Percentiles rank a stretch among this genome's conserved stretches.
phyloP scores from a whole-genome alignment of 1,140 invertebrate species.

The Lordiphosa clarofinis region DNA sequence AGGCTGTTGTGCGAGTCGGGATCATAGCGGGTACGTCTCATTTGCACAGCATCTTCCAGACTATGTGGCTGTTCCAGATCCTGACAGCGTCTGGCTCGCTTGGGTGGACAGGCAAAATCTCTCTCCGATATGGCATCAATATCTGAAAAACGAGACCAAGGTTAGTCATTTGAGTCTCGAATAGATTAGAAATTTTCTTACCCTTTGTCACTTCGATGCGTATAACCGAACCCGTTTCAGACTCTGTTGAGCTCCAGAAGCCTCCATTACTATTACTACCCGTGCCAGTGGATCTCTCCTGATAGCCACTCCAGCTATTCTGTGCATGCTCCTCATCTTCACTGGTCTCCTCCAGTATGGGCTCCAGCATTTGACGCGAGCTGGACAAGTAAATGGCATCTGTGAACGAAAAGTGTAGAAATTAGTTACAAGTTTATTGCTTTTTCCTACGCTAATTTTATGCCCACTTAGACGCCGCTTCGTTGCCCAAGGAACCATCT shows the following conservation, averaged over 20 bases:
- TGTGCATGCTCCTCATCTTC: conserved; percentile 84
- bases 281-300: conserved; percentile 21
- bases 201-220: conserved; percentile 79
- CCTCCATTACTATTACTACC: conserved; percentile 28
- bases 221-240: conserved; percentile 83
- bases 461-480: conserved; percentile 24
- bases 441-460: not conserved
- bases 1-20: conserved; percentile 51
- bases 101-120: conserved; percentile 89
- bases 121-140: conserved; percentile 86
- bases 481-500: conserved; percentile 40
- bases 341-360: conserved; percentile 87
- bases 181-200: conserved; percentile 44
- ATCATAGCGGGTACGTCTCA: conserved; percentile 51
- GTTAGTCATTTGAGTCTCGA: not conserved
- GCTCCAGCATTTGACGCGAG: conserved; percentile 82
- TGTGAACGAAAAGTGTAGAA: conserved; percentile 33
- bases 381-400: conserved; percentile 72
- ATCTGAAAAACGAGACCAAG: conserved; percentile 69
- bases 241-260: conserved; percentile 84
- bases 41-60: conserved; percentile 55
- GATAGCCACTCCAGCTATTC: conserved; percentile 52
- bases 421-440: not conserved
- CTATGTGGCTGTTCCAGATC: conserved; percentile 37
- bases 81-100: conserved; percentile 85